phyloP scores from a whole-genome alignment of 1,140 invertebrate species.

The Cephus cinctus region DNA sequence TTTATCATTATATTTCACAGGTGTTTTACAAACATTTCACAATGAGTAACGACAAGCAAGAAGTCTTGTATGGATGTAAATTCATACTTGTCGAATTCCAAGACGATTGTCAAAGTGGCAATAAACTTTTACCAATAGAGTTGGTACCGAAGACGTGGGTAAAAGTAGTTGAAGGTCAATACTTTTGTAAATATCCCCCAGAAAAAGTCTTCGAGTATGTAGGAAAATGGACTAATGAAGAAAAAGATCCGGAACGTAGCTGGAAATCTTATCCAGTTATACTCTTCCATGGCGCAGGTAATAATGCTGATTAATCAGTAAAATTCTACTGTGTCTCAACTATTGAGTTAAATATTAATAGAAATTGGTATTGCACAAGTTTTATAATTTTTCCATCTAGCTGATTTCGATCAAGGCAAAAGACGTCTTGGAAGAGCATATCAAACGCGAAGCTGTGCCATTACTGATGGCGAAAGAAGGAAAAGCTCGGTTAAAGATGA shows the following conservation, averaged over 20 bases:
- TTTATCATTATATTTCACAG: no score
- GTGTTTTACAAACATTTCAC: no score
- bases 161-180: neutral
- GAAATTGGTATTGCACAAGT: no score
- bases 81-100: constrained; percentile 1
- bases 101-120: neutral
- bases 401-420: no score
- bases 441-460: no score
- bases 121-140: constrained; percentile 2
- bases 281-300: neutral
- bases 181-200: constrained; percentile 5
- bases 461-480: no score
- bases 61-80: neutral
- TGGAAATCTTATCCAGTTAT: constrained; percentile 8
- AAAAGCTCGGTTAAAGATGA: no score
- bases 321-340: no score
- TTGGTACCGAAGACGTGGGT: constrained; percentile 6
- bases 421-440: no score
- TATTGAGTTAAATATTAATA: no score
- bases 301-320: constrained; percentile 4
- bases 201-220: constrained; percentile 3
- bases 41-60: no score
- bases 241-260: constrained; percentile 5
- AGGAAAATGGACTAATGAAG: constrained; percentile 3
- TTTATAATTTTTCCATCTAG: no score